Percentiles rank a stretch among this genome's conserved stretches.
Evolutionary conservation across 2,113 vertebrate species (phyloP).

Genomic region (Eubucco bourcierii): DNA sequence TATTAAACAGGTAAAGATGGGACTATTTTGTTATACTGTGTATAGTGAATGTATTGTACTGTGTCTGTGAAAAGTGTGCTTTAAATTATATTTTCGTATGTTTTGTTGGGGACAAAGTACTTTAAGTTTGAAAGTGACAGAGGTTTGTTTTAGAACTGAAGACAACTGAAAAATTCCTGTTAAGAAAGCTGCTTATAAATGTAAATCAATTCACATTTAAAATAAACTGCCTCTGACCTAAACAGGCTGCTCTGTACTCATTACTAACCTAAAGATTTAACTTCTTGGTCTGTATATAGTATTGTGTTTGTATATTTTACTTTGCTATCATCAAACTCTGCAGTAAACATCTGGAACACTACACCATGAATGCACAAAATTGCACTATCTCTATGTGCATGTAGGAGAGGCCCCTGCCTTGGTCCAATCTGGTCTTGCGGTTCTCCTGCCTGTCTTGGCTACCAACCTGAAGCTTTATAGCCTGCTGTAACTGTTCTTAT

Average conservation of each 20-base stretch:
- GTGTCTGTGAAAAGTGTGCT: conserved; percentile 95
- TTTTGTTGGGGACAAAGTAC: conserved; percentile 87
- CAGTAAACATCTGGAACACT: background rate
- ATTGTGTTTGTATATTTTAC: background rate
- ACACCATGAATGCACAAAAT: no score
- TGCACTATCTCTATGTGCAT: rapidly evolving
- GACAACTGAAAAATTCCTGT: conserved; percentile 86
- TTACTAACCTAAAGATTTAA: background rate
- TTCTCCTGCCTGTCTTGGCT: background rate
- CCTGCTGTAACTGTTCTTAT: background rate
- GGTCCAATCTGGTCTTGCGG: rapidly evolving
- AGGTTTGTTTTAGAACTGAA: conserved; percentile 87
- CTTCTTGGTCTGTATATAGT: background rate
- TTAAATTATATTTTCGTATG: conserved; percentile 99
- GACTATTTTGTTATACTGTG: conserved; percentile 93
- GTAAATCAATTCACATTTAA: conserved; percentile 92
- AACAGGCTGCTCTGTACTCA: background rate
- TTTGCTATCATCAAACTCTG: background rate
- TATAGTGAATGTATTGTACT: conserved; percentile 97
- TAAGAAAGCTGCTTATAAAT: conserved; percentile 93
- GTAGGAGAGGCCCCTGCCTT: no score
- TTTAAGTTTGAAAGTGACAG: conserved; percentile 86
- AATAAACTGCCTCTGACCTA: conserved; percentile 86
- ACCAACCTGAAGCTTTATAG: background rate
- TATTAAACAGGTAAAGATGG: conserved; percentile 90